phyloP scores from a whole-genome alignment of 1,140 invertebrate genomes.

The Drosophila albomicans region DNA sequence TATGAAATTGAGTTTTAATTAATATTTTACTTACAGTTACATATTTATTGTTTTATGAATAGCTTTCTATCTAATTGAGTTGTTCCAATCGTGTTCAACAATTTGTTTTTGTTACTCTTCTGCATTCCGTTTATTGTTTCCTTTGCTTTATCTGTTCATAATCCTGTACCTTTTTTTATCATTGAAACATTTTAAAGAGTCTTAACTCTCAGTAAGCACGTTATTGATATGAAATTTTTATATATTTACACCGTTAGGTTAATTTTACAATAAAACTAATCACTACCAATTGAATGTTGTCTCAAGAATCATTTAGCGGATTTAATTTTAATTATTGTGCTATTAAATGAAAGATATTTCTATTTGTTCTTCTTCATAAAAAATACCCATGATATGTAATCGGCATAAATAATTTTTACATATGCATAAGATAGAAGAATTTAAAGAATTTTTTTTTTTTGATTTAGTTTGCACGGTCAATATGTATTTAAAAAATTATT shows the following conservation, averaged over 20 bases:
- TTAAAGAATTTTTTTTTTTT: background rate
- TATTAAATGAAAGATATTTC: too few relatives aligned
- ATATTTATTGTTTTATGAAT: conserved; percentile 5
- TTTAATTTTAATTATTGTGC: too few relatives aligned
- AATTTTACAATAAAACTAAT: too few relatives aligned
- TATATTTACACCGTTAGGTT: too few relatives aligned
- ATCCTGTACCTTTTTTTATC: background rate
- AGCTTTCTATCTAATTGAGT: conserved; percentile 6
- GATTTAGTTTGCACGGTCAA: conserved; percentile 12
- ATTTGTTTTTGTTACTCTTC: background rate
- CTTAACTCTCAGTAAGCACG: too few relatives aligned
- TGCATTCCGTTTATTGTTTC: background rate
- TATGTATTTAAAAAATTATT: conserved; percentile 1
- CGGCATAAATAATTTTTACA: background rate
- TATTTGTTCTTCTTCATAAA: too few relatives aligned
- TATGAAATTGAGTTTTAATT: background rate
- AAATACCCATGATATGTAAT: too few relatives aligned
- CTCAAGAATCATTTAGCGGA: too few relatives aligned
- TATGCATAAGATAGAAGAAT: background rate
- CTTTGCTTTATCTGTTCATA: conserved; percentile 1
- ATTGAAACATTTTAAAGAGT: background rate
- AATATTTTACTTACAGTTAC: background rate
- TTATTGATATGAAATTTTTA: too few relatives aligned
- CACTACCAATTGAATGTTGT: too few relatives aligned
- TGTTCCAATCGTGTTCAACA: background rate